A percentile compares a stretch with the other conserved stretches of the same genome.
These are phyloP conservation scores for Synergus gifuensis DNA, from an alignment of 2,888 invertebrate genomes.

Conservation along the genomic window DNA sequence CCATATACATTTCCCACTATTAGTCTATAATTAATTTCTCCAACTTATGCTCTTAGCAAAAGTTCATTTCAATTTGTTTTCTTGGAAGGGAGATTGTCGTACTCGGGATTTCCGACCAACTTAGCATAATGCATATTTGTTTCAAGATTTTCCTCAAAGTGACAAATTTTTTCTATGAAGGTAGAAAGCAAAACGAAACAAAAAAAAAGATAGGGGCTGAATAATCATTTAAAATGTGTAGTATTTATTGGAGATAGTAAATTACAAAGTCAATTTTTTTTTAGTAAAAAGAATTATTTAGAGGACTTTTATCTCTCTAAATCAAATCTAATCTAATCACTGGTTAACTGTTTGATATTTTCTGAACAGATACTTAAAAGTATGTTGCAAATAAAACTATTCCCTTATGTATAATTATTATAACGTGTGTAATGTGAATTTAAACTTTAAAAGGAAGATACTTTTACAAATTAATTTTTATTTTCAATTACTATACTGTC, in stretches of 20 bases:
- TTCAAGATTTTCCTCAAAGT: too few species aligned
- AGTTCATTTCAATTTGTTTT: background rate
- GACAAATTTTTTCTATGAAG: too few species aligned
- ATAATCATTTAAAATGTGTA: background rate
- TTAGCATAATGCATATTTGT: too few species aligned
- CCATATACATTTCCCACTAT: background rate
- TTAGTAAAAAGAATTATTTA: background rate
- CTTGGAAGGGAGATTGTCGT: background rate
- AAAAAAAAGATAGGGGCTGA: too few species aligned
- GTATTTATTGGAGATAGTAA: background rate
- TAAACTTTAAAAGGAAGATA: background rate
- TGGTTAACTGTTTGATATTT: background rate
- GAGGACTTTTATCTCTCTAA: background rate
- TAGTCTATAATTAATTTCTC: too few species aligned
- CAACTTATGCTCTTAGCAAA: background rate
- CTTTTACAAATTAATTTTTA: slow-evolving; percentile 42
- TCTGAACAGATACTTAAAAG: too few species aligned
- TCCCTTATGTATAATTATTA: too few species aligned
- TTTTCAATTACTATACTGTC: slow-evolving; percentile 69
- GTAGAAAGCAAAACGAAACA: too few species aligned
- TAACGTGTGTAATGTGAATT: too few species aligned
- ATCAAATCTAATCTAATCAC: background rate
- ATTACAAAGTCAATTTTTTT: background rate
- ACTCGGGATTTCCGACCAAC: background rate
- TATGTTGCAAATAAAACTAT: too few species aligned